These are phyloP conservation scores for Rhadinocentrus ornatus DNA, from an alignment of 2,797 vertebrate species.

Conservation along the genomic window DNA sequence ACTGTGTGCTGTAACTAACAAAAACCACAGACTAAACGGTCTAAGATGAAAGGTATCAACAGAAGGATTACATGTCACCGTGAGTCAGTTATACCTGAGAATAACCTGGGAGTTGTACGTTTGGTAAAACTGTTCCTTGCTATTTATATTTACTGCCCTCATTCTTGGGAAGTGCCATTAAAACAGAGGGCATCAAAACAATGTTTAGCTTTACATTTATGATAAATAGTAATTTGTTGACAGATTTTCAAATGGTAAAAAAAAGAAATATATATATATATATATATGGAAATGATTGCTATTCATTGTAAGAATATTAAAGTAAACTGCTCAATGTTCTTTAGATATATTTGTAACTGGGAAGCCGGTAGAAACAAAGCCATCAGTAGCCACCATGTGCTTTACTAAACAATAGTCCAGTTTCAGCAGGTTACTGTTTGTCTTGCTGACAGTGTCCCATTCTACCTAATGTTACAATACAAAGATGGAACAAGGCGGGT, in stretches of 20 bases:
- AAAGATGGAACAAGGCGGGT: conserved; percentile 53
- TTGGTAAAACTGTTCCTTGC: conserved; percentile 14
- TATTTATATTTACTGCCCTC: conserved; percentile 38
- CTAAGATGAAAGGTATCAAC: conserved; percentile 25
- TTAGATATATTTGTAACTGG: conserved; percentile 38
- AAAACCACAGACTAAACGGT: conserved; percentile 22
- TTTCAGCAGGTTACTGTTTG: conserved; percentile 76
- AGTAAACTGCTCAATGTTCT: conserved; percentile 23
- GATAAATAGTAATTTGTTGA: conserved; percentile 23
- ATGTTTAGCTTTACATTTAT: conserved; percentile 10
- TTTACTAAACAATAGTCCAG: conserved; percentile 65
- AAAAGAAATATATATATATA: no score
- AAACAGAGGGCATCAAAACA: conserved; percentile 22
- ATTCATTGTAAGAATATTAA: conserved; percentile 43
- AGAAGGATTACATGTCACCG: conserved; percentile 18
- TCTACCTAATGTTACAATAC: conserved; percentile 57
- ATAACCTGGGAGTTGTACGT: conserved; percentile 27
- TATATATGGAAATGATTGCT: conserved; percentile 29
- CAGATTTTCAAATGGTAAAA: conserved; percentile 13
- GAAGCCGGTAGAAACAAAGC: conserved; percentile 49
- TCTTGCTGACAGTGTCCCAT: conserved; percentile 69
- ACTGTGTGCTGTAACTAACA: conserved; percentile 45
- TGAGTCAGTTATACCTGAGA: conserved; percentile 30
- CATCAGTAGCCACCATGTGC: conserved; percentile 71
- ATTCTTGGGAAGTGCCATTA: conserved; percentile 19